Evolutionary conservation across 1,140 invertebrate species (phyloP).

Genomic region (Lucilia cuprina): DNA sequence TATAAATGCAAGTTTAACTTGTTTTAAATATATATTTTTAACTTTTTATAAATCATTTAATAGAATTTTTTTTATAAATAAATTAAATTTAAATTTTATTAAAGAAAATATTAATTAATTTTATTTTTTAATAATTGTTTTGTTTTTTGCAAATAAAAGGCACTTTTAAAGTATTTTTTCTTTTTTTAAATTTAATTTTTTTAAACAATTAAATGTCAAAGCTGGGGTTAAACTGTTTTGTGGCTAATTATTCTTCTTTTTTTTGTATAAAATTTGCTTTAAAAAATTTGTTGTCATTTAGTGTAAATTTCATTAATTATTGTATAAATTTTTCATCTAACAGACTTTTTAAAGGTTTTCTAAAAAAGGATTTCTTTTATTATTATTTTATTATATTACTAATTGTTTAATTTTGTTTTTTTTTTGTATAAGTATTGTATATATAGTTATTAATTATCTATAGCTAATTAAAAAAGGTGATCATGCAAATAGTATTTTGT

Average conservation of each 20-base stretch:
- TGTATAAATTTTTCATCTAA: not conserved
- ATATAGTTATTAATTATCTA: not conserved
- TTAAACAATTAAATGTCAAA: not conserved
- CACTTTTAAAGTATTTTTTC: conserved; percentile 2
- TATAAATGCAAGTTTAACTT: conserved; percentile 15
- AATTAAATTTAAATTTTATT: not conserved
- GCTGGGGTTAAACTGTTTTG: not conserved
- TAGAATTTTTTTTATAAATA: not conserved
- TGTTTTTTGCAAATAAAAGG: conserved; percentile 8
- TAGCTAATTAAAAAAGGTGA: too few species aligned
- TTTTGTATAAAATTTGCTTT: not conserved
- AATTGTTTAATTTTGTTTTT: not conserved
- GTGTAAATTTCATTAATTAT: not conserved
- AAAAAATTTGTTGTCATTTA: not conserved
- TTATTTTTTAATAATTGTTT: not conserved
- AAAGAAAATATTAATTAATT: not conserved
- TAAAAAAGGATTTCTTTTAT: not conserved
- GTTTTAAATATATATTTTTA: not conserved
- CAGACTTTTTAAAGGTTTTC: not conserved
- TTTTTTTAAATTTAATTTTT: not conserved
- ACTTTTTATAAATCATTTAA: not conserved
- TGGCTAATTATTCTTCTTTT: not conserved
- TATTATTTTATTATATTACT: not conserved
- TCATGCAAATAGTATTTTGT: too few species aligned
- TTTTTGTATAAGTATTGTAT: not conserved